Base-by-base conservation (phyloP, 2,113 vertebrate species). In the Pungitius pungitius region DNA sequence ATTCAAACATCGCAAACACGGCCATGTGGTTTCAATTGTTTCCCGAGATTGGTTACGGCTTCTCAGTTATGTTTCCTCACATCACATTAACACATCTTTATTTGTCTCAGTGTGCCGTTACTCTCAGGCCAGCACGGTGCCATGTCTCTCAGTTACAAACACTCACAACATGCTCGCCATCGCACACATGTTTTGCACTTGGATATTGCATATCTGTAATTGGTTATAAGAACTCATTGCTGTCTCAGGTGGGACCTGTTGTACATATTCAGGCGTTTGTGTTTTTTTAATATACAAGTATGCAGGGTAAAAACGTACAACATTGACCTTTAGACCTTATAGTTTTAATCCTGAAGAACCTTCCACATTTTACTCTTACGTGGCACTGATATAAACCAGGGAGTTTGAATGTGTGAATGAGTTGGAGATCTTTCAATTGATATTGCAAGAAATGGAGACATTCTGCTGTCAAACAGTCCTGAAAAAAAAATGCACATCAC, bases 401-500 rank as follows among this genome's bases (percentile, higher is more conserved):
- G 54, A 42, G 35, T 60, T 30, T 18, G 24, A 75, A 47, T 30
- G 42, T 60, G 40, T 57, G 24, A 58, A 22, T 69, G 26, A 66
- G 57, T 72, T 66, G 33, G 54, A 75, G 37, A 69, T 62, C 17
- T 75, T 76, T 69, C 22, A 58, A 65, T 77, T 59, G 52, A 43
- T 65, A 12, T 77, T 62, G 20, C 54, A 58, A 58, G 58, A 63
- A 57, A 20, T 55, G 22, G 45, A 69, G 67, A 40, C 43, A 71
- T 56, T 52, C 35, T 77, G 55, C 74, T 26, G 45, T 70, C 69
- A 69, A 80, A 73, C 61, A 66, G 47, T 43, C 51, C 47, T 49
- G 82, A 33, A 70, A 65, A 54, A 59, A 74, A 45, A 69, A 76
- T 74, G 57, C 54, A 78, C 39, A 26, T 65, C 66, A 47, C 54